These are phyloP conservation scores for Trichogramma pretiosum DNA, from an alignment of 1,140 invertebrate species.

Conservation along the genomic window DNA sequence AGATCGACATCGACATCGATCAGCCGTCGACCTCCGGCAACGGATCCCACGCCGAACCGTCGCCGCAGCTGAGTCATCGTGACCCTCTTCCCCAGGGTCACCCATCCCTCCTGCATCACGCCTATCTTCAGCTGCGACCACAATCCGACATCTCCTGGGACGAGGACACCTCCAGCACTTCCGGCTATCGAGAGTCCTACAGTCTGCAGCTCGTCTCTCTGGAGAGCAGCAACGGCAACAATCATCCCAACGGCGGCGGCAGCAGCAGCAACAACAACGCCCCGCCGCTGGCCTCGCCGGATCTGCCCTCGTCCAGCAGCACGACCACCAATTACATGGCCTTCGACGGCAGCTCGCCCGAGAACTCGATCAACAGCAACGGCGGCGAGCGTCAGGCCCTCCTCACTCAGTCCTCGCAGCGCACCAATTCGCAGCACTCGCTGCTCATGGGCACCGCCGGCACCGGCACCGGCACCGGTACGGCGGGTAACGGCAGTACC, in stretches of 20 bases:
- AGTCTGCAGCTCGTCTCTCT: conserved; percentile 48
- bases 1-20: conserved; percentile 20
- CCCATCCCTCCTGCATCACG: conserved; percentile 25
- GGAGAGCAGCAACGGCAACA: conserved; percentile 37
- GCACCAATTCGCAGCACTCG: conserved; percentile 55
- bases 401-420: conserved; percentile 37
- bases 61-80: neutral
- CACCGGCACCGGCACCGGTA: neutral
- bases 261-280: conserved; percentile 28
- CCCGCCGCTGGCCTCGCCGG: conserved; percentile 48
- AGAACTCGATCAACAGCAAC: conserved; percentile 52
- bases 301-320: conserved; percentile 46
- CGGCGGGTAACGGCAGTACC: too few species aligned
- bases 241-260: conserved; percentile 36
- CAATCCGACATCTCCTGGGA: conserved; percentile 58
- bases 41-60: too few species aligned
- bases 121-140: conserved; percentile 19
- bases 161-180: conserved; percentile 72
- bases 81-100: conserved; percentile 24
- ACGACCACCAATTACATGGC: conserved; percentile 50
- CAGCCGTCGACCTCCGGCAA: too few species aligned
- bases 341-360: conserved; percentile 54
- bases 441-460: conserved; percentile 58
- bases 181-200: conserved; percentile 62
- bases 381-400: conserved; percentile 54